Conservation (phyloP, 2,888 invertebrate species). For the Ferdinandea cuprea region DNA sequence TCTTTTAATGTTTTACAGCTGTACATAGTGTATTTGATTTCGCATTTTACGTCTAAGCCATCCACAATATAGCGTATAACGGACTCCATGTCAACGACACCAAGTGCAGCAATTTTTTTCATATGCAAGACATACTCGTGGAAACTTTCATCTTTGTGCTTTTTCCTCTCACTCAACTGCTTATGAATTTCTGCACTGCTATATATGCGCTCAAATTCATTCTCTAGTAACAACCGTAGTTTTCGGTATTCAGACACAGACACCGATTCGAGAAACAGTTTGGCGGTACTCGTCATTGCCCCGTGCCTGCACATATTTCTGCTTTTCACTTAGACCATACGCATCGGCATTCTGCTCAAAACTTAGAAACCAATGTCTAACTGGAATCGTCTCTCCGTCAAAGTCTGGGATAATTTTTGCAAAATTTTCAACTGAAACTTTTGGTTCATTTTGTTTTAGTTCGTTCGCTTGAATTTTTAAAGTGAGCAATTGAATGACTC, state of each 20-base stretch:
- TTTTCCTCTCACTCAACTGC: too few species aligned
- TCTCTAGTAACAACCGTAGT: constrained; percentile 17
- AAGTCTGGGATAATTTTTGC: constrained; percentile 9
- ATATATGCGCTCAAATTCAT: constrained; percentile 51
- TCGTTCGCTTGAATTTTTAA: background rate
- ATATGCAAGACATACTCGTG: too few species aligned
- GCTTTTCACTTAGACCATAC: constrained; percentile 47
- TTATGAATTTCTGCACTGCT: constrained; percentile 55
- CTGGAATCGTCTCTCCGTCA: constrained; percentile 12
- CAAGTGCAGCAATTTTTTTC: too few species aligned
- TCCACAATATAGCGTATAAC: too few species aligned
- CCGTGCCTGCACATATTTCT: constrained; percentile 66
- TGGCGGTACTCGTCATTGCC: constrained; percentile 23
- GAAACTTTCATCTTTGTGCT: too few species aligned
- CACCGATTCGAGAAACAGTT: too few species aligned
- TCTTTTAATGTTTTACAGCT: too few species aligned
- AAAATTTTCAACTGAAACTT: constrained; percentile 6
- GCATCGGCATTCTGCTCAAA: constrained; percentile 38
- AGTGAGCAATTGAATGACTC: too few species aligned
- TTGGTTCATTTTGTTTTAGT: constrained; percentile 8
- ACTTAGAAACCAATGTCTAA: constrained; percentile 3
- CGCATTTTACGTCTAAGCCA: too few species aligned
- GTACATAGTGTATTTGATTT: too few species aligned
- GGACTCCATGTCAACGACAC: too few species aligned
- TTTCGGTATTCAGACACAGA: constrained; percentile 7